Evolutionary conservation across 2,113 vertebrate genomes (phyloP).

Genomic region (Phalacrocorax aristotelis): DNA sequence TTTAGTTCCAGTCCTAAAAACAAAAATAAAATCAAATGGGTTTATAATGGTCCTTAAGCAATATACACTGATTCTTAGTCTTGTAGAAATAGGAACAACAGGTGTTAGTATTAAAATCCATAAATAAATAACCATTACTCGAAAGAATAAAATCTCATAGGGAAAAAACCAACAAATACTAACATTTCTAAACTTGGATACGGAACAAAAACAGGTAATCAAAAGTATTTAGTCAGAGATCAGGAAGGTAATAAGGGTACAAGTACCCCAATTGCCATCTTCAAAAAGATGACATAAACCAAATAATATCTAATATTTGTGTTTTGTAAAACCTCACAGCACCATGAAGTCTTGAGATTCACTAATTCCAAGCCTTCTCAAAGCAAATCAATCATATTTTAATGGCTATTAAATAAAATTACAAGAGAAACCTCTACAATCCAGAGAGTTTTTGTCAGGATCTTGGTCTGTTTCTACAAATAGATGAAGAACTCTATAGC

Average conservation of each 20-base stretch:
- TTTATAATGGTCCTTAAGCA: neutral
- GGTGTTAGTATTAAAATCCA: neutral
- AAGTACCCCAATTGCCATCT: neutral
- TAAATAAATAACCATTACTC: neutral
- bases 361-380: neutral
- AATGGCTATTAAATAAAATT: neutral
- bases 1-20: neutral
- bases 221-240: neutral
- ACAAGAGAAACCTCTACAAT: neutral
- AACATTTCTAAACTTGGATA: neutral
- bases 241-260: neutral
- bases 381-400: neutral
- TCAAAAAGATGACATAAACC: neutral
- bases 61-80: neutral
- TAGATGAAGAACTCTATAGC: neutral
- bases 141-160: neutral
- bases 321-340: neutral
- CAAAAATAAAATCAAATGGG: neutral
- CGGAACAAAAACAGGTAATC: neutral
- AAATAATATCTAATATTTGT: neutral
- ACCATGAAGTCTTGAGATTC: neutral
- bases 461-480: neutral
- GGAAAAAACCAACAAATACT: neutral
- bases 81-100: neutral
- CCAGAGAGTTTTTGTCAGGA: neutral